Evolutionary conservation across 2,888 invertebrate genomes (phyloP), one percentile per base, ranked within the genome.

Genomic region (Spialia ferax): DNA sequence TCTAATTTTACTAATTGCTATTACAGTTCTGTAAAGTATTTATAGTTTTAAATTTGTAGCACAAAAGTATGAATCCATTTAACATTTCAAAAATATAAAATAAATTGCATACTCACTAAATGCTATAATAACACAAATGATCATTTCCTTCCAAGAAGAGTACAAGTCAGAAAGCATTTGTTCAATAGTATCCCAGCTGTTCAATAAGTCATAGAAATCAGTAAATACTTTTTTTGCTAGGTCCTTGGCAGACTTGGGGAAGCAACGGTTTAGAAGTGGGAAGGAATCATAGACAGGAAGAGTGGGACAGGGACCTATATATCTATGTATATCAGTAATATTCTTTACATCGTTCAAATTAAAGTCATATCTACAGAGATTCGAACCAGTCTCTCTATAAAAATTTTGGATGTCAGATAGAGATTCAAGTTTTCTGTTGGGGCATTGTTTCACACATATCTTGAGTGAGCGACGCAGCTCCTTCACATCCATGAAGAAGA

Each of bases 391-490:
- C 71, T 95, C 94, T 68, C 88, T 88, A 79, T 97, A 97, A 90
- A 97, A 98, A 38, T 94, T 85, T 75, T 96, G 94, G 15, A 99
- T 91, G 55, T 98, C 97, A 26, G 89, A 81, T 7, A 96, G 87
- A n/a, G 93, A 91, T 1, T 87, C 87, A 75, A 99, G 83, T 26
- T 95, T 95, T 69, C 88, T 94, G 69, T 95, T 95, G 0, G 99
- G 99, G 84, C 99, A 99, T 85, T 96, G 91, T 78, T 97, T 96
- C 0, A 99, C 98, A 86, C 99, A 99, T 73, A 99, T 96, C 89
- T 98, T 97, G 18, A 98, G 87, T 0, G 98, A 97, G 70, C 96
- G 94, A 67, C 95, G 95, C 11, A 98, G 91, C 81, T 98, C 95
- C 69, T 94, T 95, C 2, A 97, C 93, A 85, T 98, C 97, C 92